phyloP scores from a whole-genome alignment of 2,888 invertebrate genomes.

The Cosmopolites sordidus region DNA sequence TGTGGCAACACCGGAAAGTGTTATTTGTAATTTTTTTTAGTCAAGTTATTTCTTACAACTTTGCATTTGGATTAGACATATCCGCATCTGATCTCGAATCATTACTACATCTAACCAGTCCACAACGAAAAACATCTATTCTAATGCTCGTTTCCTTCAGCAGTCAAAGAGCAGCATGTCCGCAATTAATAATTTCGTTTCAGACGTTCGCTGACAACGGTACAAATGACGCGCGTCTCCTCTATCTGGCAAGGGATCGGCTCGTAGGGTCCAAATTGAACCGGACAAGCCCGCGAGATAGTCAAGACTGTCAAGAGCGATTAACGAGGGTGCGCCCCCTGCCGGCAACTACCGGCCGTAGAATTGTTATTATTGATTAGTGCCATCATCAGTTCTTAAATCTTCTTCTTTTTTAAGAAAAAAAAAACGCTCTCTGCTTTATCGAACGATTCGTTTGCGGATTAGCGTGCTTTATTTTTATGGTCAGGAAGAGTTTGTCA shows the following conservation, averaged over 20 bases:
- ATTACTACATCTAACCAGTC: too few relatives aligned
- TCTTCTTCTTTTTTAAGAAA: constrained; percentile 15
- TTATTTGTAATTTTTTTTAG: too few relatives aligned
- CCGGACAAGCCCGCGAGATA: neutral
- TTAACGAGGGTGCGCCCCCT: constrained; percentile 42
- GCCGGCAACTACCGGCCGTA: constrained; percentile 38
- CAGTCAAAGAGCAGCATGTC: neutral
- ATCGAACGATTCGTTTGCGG: too few relatives aligned
- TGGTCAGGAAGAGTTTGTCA: too few relatives aligned
- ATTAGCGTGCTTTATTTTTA: too few relatives aligned
- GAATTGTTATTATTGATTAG: constrained; percentile 43
- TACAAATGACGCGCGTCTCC: neutral
- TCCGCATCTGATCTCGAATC: too few relatives aligned
- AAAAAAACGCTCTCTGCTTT: too few relatives aligned
- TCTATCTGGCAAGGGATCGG: neutral
- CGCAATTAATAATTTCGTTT: neutral
- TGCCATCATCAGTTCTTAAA: constrained; percentile 25
- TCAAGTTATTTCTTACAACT: too few relatives aligned
- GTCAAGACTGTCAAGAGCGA: neutral
- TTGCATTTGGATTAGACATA: too few relatives aligned
- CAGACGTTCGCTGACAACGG: neutral
- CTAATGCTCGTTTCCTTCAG: too few relatives aligned
- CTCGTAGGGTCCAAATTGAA: neutral
- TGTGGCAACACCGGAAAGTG: too few relatives aligned
- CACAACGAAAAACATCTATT: too few relatives aligned